Conservation (phyloP, 2,113 vertebrate genomes). For the Isichthys henryi region DNA sequence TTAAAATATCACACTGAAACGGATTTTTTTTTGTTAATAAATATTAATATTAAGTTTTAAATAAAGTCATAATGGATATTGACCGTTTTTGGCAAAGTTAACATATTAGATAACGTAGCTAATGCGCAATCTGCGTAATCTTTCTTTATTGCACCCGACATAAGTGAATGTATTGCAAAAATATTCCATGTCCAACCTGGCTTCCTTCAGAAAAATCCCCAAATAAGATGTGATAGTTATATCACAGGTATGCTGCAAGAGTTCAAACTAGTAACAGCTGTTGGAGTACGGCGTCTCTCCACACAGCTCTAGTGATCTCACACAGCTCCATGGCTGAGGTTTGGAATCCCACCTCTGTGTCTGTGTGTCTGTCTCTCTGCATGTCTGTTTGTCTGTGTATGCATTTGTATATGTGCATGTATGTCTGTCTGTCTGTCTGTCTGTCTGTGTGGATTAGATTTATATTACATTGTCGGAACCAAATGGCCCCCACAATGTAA, state of each 20-base stretch:
- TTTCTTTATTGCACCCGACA: neutral
- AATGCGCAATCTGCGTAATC: neutral
- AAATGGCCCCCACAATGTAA: no score
- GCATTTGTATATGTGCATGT: no score
- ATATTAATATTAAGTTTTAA: neutral
- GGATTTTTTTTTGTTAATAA: neutral
- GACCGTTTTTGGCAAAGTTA: neutral
- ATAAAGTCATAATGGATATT: neutral
- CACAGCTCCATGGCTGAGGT: neutral
- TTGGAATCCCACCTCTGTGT: neutral
- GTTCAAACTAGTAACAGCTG: neutral
- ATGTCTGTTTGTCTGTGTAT: neutral
- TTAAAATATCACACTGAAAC: neutral
- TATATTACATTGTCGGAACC: no score
- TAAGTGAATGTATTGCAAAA: neutral
- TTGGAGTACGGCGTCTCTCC: no score
- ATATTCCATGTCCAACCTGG: neutral
- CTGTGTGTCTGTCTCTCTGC: no score
- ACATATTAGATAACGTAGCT: neutral
- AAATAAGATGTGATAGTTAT: neutral
- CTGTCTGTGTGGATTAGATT: no score
- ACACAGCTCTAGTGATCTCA: neutral
- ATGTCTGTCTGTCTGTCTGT: no score
- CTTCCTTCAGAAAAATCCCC: neutral
- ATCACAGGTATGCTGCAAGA: neutral